Percentiles rank a stretch among this genome's conserved stretches.
phyloP scores from a whole-genome alignment of 2,113 vertebrate genomes.

The Alces alces region DNA sequence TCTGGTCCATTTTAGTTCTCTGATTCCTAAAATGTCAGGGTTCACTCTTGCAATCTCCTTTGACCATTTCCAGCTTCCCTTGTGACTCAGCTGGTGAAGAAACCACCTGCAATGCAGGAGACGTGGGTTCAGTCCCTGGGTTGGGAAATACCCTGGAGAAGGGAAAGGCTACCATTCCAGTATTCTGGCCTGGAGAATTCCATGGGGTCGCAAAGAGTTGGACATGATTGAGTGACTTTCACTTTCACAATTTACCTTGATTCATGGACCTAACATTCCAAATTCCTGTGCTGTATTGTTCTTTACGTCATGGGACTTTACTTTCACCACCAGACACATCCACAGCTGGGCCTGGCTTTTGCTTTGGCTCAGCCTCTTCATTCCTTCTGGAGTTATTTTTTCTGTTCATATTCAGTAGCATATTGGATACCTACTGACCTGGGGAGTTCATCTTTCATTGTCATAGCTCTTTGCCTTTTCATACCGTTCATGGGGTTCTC shows the following conservation, averaged over 20 bases:
- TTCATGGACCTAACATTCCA: not conserved
- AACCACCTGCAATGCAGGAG: fast-evolving
- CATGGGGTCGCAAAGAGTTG: not conserved
- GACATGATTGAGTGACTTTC: not conserved
- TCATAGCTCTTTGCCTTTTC: not conserved
- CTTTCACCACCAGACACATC: not conserved
- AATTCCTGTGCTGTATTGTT: no score
- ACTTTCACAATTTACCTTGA: not conserved
- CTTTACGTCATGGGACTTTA: not conserved
- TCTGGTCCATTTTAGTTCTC: not conserved
- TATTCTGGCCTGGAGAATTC: not conserved
- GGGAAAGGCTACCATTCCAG: not conserved
- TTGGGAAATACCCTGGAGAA: not conserved
- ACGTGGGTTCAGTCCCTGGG: not conserved
- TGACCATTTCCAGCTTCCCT: not conserved
- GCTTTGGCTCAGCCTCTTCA: not conserved
- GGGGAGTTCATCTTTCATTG: not conserved
- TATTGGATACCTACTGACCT: not conserved
- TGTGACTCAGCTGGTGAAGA: not conserved
- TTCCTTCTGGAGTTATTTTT: not conserved
- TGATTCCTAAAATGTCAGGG: not conserved
- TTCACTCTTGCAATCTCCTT: not conserved
- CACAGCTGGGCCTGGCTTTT: not conserved
- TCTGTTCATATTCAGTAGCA: not conserved
- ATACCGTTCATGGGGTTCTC: not conserved